Conservation (phyloP, 2,888 invertebrate species). For the Caenorhabditis wallacei region DNA sequence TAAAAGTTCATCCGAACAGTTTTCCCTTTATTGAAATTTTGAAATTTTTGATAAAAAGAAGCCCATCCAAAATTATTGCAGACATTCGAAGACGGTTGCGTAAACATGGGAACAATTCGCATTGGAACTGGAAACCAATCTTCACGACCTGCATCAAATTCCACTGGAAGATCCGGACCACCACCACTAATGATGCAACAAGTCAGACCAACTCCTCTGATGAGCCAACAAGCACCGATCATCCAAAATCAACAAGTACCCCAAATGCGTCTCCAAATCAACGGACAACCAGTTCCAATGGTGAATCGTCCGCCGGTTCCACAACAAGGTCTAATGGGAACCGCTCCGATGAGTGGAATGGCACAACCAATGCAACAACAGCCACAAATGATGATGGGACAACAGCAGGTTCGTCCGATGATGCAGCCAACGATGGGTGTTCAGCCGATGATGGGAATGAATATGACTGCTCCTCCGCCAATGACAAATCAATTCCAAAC, state of each 20-base stretch:
- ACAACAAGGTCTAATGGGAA: constrained; percentile 51
- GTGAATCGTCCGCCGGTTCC: constrained; percentile 47
- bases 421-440: constrained; percentile 40
- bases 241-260: constrained; percentile 32
- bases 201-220: constrained; percentile 38
- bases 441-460: constrained; percentile 57
- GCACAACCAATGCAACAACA: constrained; percentile 43
- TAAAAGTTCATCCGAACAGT: constrained; percentile 65
- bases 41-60: neutral
- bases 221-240: constrained; percentile 27
- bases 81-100: constrained; percentile 54
- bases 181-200: constrained; percentile 64
- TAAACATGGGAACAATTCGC: constrained; percentile 80
- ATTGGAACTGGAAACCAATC: constrained; percentile 63
- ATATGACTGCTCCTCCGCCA: constrained; percentile 50
- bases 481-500: constrained; percentile 51
- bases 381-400: constrained; percentile 49
- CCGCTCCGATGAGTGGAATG: constrained; percentile 37
- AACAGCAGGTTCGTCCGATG: constrained; percentile 43
- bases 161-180: constrained; percentile 53
- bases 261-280: constrained; percentile 58
- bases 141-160: constrained; percentile 19
- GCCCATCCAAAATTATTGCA: too few relatives aligned
- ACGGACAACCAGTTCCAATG: constrained; percentile 56
- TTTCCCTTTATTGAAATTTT: constrained; percentile 1